These are phyloP conservation scores for Cyprinodon variegatus DNA, from an alignment of 2,113 vertebrate species.

Conservation along the genomic window DNA sequence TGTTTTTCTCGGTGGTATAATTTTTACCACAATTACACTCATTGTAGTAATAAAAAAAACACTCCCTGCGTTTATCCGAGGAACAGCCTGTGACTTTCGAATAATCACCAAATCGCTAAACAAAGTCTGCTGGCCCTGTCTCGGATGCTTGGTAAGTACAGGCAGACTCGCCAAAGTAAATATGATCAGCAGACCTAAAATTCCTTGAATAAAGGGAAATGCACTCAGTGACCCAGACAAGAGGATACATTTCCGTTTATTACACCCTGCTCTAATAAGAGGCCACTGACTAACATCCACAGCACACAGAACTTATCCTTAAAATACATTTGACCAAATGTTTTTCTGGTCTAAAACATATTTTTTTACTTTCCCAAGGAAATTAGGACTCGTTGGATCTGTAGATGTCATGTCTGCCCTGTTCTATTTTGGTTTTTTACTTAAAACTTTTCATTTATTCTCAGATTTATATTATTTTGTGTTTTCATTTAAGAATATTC, in stretches of 20 bases:
- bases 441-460: too few relatives aligned
- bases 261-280: not conserved
- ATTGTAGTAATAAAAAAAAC: not conserved
- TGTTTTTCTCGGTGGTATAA: not conserved
- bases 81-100: not conserved
- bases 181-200: conserved; percentile 4
- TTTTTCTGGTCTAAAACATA: not conserved
- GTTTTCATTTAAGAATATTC: too few relatives aligned
- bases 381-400: too few relatives aligned
- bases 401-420: too few relatives aligned
- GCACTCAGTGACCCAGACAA: not conserved
- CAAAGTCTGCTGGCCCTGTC: not conserved
- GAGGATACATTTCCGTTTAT: not conserved
- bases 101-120: not conserved
- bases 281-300: not conserved
- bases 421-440: too few relatives aligned
- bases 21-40: not conserved
- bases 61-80: not conserved
- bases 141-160: not conserved
- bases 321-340: not conserved
- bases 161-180: not conserved
- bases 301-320: not conserved
- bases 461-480: too few relatives aligned
- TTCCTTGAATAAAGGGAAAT: conserved; percentile 2
- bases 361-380: not conserved